Evolutionary conservation across 2,797 vertebrate species (phyloP).

Genomic region (Limnodromus scolopaceus): DNA sequence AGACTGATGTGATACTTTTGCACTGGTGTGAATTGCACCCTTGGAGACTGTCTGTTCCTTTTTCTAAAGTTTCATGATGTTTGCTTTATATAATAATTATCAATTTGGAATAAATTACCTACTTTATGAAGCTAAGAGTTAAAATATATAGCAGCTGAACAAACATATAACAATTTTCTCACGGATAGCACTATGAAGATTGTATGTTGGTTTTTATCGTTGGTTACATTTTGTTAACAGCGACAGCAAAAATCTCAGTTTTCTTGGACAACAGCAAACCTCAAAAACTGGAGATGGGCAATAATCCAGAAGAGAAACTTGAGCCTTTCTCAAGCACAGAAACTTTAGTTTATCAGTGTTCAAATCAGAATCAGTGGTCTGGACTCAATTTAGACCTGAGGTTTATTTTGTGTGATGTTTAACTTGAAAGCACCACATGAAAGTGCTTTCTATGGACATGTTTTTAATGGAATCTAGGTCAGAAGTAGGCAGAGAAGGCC

Average conservation of each 20-base stretch:
- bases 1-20: not conserved
- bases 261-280: constrained; percentile 3
- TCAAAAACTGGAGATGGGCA: constrained; percentile 44
- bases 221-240: constrained; percentile 6
- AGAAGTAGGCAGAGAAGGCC: constrained; percentile 20
- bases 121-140: not conserved
- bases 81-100: not conserved
- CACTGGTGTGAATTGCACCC: not conserved
- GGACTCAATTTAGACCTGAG: constrained; percentile 48
- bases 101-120: not conserved
- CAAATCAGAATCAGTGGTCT: constrained; percentile 35
- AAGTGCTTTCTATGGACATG: constrained; percentile 1
- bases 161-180: not conserved
- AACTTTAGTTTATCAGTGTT: constrained; percentile 43
- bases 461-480: constrained; percentile 60
- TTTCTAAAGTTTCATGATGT: not conserved
- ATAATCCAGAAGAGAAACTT: constrained; percentile 37
- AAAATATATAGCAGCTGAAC: not conserved
- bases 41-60: not conserved
- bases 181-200: not conserved
- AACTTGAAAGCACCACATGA: constrained; percentile 45
- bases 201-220: not conserved
- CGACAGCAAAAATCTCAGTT: not conserved
- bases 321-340: constrained; percentile 14
- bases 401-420: constrained; percentile 37